A percentile compares a stretch with the other conserved stretches of the same genome.
Conservation (phyloP, 2,888 invertebrate species). For the Pandemis corylana region DNA sequence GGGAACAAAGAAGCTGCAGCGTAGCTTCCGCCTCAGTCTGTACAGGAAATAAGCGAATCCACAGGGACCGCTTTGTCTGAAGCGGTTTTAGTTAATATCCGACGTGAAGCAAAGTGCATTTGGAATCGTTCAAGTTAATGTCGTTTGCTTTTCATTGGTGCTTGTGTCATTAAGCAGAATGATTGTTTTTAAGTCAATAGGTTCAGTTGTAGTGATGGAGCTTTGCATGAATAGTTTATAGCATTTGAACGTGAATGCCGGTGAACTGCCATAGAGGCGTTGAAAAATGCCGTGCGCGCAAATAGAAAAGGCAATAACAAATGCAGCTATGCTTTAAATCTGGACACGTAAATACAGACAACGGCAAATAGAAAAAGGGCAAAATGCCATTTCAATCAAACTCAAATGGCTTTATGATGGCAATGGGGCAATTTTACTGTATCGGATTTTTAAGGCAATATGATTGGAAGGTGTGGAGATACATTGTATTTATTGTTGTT, state of each 20-base stretch:
- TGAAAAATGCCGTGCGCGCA: conserved; percentile 10
- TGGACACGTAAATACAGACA: not conserved
- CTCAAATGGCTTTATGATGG: conserved; percentile 16
- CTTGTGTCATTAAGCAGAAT: conserved; percentile 20
- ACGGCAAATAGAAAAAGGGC: not conserved
- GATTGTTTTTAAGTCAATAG: conserved; percentile 17
- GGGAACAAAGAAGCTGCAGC: conserved; percentile 55
- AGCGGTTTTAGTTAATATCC: conserved; percentile 57
- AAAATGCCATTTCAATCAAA: conserved; percentile 7
- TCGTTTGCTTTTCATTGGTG: conserved; percentile 29
- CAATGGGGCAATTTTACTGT: not conserved
- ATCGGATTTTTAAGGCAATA: not conserved
- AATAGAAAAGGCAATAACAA: conserved; percentile 23
- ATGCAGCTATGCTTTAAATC: not conserved
- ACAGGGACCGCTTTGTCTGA: conserved; percentile 67
- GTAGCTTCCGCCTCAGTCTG: conserved; percentile 73
- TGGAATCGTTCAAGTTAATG: conserved; percentile 42
- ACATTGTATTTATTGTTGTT: too few relatives aligned
- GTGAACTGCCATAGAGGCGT: conserved; percentile 13
- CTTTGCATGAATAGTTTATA: conserved; percentile 3
- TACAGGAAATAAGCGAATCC: conserved; percentile 76
- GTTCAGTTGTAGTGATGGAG: not conserved
- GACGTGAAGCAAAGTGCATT: conserved; percentile 47
- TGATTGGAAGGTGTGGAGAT: not conserved
- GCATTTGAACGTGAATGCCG: not conserved